A percentile compares a stretch with the other conserved stretches of the same genome.
Conservation (phyloP, 2,797 vertebrate species). For the Syngnathus acus region DNA sequence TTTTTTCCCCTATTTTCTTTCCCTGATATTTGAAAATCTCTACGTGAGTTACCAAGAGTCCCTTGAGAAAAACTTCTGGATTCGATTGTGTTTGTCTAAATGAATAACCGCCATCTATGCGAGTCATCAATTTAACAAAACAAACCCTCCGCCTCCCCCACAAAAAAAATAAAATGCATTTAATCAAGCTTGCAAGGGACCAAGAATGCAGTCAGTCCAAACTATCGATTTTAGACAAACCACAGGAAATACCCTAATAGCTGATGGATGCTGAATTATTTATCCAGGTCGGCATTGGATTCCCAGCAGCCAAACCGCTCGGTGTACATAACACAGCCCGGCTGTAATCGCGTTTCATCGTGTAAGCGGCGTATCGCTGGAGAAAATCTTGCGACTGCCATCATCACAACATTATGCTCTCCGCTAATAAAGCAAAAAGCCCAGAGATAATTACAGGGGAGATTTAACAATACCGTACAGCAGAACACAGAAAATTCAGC, state of each 20-base stretch:
- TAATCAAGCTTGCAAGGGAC: constrained; percentile 16
- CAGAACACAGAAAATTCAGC: constrained; percentile 25
- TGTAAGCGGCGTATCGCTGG: constrained; percentile 13
- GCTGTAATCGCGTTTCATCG: background rate
- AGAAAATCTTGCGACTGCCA: constrained; percentile 34
- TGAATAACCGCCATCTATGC: background rate
- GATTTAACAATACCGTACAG: background rate
- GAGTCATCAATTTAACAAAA: constrained; percentile 1
- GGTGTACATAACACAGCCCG: background rate
- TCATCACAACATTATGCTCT: constrained; percentile 42
- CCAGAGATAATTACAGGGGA: constrained; percentile 31
- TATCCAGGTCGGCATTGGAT: constrained; percentile 12
- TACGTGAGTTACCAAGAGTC: background rate
- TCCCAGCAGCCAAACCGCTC: constrained; percentile 22
- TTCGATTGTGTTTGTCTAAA: background rate
- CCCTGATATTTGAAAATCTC: background rate
- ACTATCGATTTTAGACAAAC: constrained; percentile 50
- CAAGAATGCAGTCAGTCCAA: constrained; percentile 14
- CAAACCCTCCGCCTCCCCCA: background rate
- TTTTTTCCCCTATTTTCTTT: background rate
- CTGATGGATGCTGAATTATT: constrained; percentile 52
- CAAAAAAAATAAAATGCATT: constrained; percentile 3
- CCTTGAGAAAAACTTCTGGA: background rate
- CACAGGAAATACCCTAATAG: constrained; percentile 46
- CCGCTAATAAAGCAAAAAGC: constrained; percentile 51